phyloP scores from a whole-genome alignment of 2,113 vertebrate genomes.

The Charadrius vociferus region DNA sequence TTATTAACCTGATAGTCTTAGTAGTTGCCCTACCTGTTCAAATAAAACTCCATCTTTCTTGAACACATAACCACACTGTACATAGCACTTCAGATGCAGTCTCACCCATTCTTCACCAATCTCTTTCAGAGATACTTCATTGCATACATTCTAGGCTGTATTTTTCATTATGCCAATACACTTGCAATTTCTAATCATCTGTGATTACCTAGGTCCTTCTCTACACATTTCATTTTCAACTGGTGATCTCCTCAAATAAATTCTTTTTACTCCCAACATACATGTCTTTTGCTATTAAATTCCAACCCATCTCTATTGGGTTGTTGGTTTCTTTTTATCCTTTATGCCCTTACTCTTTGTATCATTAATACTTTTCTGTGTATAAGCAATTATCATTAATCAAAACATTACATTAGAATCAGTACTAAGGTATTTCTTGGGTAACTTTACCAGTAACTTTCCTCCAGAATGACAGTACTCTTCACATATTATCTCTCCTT shows the following conservation, averaged over 20 bases:
- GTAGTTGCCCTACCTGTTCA: background rate
- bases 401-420: background rate
- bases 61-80: background rate
- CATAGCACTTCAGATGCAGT: background rate
- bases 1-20: background rate
- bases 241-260: background rate
- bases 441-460: background rate
- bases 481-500: background rate
- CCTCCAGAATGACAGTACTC: background rate
- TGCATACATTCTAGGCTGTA: background rate
- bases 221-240: background rate
- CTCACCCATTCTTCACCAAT: background rate
- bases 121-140: background rate
- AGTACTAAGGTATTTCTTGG: background rate
- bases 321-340: background rate
- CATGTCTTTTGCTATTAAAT: background rate
- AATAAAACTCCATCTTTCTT: background rate
- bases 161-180: background rate
- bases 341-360: background rate
- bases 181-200: background rate
- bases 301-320: background rate
- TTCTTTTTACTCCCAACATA: background rate
- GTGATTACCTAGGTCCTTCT: background rate
- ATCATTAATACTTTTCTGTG: background rate
- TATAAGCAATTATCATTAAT: background rate